Percentiles rank a stretch among this genome's conserved stretches.
These are phyloP conservation scores for Macrosoma leucophasiata DNA, from an alignment of 2,888 invertebrate species.

Conservation along the genomic window DNA sequence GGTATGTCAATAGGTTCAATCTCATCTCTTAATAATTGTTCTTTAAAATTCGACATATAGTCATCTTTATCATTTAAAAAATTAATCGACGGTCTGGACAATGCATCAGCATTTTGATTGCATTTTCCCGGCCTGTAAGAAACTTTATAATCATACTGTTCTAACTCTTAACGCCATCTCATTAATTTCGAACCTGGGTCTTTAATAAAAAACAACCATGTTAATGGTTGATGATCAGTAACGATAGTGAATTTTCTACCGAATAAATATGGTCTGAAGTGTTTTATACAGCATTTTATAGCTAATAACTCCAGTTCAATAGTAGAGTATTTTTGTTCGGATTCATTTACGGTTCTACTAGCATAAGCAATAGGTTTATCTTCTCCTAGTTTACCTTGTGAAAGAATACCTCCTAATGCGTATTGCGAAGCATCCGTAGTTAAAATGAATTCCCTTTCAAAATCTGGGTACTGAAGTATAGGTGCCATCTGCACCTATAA, in stretches of 20 bases:
- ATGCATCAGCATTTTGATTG: too few species aligned
- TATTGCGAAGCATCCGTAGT: slow-evolving; percentile 31
- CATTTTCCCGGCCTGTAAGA: slow-evolving; percentile 27
- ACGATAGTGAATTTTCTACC: slow-evolving; percentile 32
- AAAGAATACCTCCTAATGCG: slow-evolving; percentile 31
- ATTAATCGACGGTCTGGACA: slow-evolving; percentile 6
- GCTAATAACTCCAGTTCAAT: slow-evolving; percentile 19
- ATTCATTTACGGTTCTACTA: slow-evolving; percentile 7
- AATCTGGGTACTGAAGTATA: not conserved
- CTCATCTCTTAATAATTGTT: not conserved
- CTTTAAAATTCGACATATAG: too few species aligned
- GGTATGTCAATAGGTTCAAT: slow-evolving; percentile 2
- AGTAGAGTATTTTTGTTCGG: slow-evolving; percentile 12
- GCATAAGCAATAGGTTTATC: too few species aligned
- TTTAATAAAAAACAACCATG: slow-evolving; percentile 22
- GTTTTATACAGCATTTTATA: slow-evolving; percentile 20
- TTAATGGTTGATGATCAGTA: slow-evolving; percentile 21
- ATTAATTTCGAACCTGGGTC: slow-evolving; percentile 21
- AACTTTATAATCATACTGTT: slow-evolving; percentile 26
- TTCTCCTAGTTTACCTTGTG: slow-evolving; percentile 33
- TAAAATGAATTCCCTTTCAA: slow-evolving; percentile 16
- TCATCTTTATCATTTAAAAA: not conserved
- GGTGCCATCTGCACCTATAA: not conserved
- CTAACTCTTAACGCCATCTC: slow-evolving; percentile 21
- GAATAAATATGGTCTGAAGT: slow-evolving; percentile 33